Conservation (phyloP, 2,888 invertebrate genomes). For the Neelides folsomi region DNA sequence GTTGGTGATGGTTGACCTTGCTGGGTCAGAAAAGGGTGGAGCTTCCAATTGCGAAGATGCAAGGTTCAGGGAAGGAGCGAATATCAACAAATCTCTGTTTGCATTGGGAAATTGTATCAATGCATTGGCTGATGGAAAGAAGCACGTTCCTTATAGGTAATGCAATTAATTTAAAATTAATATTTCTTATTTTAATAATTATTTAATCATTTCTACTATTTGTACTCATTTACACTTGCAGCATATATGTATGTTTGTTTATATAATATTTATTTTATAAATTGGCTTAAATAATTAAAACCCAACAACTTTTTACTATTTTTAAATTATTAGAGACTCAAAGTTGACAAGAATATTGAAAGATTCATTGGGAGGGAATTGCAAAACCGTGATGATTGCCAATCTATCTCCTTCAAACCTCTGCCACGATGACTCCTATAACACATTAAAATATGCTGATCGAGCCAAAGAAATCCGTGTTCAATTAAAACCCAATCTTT, state of each 20-base stretch:
- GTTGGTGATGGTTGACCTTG: constrained; percentile 68
- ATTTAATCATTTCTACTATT: too few species aligned
- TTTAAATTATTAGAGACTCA: too few species aligned
- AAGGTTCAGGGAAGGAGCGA: constrained; percentile 81
- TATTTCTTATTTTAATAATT: too few species aligned
- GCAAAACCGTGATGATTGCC: constrained; percentile 86
- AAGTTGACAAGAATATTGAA: constrained; percentile 44
- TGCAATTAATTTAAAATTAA: not conserved
- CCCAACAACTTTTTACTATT: too few species aligned
- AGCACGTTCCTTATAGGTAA: constrained; percentile 61
- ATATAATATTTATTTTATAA: too few species aligned
- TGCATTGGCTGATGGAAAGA: constrained; percentile 66
- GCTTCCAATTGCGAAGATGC: constrained; percentile 67
- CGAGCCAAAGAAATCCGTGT: constrained; percentile 59
- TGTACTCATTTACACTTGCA: too few species aligned
- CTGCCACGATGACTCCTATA: constrained; percentile 85
- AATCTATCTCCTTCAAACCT: constrained; percentile 66
- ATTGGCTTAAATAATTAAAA: too few species aligned
- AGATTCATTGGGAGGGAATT: constrained; percentile 84
- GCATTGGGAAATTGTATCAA: constrained; percentile 74
- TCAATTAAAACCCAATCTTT: constrained; percentile 13
- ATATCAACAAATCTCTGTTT: constrained; percentile 79
- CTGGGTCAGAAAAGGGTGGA: constrained; percentile 81
- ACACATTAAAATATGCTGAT: constrained; percentile 74
- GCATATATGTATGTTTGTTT: too few species aligned